A percentile compares a stretch with the other conserved stretches of the same genome.
Evolutionary conservation across 2,113 vertebrate species (phyloP).

Genomic region (Periophthalmus modestus): DNA sequence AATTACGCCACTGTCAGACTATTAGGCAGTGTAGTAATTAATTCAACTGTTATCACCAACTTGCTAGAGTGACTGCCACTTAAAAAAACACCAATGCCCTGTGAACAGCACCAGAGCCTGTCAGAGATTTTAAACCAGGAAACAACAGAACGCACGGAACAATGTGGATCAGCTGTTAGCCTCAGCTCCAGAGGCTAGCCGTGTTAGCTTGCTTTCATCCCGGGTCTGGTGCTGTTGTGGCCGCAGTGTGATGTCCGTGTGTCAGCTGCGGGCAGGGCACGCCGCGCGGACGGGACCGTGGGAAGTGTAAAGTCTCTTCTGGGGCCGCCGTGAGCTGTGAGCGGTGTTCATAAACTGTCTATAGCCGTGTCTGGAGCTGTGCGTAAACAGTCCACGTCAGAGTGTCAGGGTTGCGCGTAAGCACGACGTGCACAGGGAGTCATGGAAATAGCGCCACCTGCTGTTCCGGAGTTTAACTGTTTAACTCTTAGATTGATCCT

Average conservation of each 20-base stretch:
- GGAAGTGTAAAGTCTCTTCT: background rate
- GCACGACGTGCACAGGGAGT: background rate
- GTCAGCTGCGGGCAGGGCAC: background rate
- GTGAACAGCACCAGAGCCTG: background rate
- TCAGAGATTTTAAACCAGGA: background rate
- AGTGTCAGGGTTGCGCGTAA: background rate
- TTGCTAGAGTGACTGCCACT: background rate
- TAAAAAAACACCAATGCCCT: background rate
- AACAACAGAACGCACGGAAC: background rate
- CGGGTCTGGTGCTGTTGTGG: background rate
- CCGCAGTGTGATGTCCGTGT: background rate
- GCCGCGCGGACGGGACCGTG: background rate
- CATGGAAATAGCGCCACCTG: background rate
- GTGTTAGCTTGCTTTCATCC: background rate
- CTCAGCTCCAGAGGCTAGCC: background rate
- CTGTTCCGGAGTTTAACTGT: background rate
- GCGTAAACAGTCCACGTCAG: conserved; percentile 8
- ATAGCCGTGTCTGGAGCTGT: background rate
- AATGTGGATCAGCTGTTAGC: background rate
- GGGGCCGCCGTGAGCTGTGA: background rate
- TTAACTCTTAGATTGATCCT: too few species aligned
- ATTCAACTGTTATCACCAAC: too few species aligned
- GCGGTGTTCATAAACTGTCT: too few species aligned
- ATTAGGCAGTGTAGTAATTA: background rate
- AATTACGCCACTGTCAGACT: too few species aligned